Conservation (phyloP, 2,888 invertebrate genomes). For the Caenorhabditis japonica region DNA sequence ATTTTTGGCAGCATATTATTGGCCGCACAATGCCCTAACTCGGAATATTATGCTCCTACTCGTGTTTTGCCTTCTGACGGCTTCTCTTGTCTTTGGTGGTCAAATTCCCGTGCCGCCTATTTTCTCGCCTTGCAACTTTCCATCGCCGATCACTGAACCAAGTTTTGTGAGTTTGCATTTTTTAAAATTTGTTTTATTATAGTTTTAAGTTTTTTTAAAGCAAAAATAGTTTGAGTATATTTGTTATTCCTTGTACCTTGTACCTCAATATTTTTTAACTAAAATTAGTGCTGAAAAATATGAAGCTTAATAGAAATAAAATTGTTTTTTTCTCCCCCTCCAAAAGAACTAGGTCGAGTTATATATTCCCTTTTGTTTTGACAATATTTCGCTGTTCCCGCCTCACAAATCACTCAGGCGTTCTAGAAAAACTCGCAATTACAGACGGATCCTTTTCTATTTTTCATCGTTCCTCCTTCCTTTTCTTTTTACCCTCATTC, state of each 20-base stretch:
- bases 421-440: constrained; percentile 44
- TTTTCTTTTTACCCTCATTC: no score
- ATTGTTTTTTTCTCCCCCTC: no score
- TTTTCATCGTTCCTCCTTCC: constrained; percentile 4
- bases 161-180: constrained; percentile 50
- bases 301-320: no score
- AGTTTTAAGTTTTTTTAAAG: neutral
- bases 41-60: constrained; percentile 30
- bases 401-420: constrained; percentile 52
- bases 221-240: no score
- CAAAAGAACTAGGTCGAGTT: constrained; percentile 7
- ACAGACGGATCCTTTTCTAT: constrained; percentile 12
- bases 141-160: constrained; percentile 57
- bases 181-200: neutral
- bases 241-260: no score
- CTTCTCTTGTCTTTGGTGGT: constrained; percentile 25
- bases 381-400: constrained; percentile 8
- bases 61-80: constrained; percentile 10
- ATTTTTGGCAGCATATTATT: constrained; percentile 49
- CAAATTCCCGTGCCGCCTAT: constrained; percentile 63
- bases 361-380: constrained; percentile 41
- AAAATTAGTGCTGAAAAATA: no score
- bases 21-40: constrained; percentile 37
- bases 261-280: no score
- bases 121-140: constrained; percentile 67